Conservation (phyloP, 2,113 vertebrate species). For the Hippocampus mohnikei region DNA sequence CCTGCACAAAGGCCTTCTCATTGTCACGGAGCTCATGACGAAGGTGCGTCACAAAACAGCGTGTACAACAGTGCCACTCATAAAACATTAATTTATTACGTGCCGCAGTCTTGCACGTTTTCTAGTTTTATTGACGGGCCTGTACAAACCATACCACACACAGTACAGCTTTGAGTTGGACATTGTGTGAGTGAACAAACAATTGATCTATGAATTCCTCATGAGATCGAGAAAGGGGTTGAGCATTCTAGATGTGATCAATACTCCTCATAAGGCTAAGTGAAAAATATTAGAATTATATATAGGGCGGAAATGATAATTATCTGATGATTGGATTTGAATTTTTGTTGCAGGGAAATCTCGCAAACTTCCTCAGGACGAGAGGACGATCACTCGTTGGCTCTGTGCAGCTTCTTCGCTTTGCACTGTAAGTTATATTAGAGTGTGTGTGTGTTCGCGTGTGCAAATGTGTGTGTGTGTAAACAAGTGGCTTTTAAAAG, state of each 20-base stretch:
- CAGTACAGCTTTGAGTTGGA: no score
- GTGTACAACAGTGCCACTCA: not conserved
- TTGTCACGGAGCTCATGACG: conserved; percentile 90
- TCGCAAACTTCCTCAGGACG: conserved; percentile 85
- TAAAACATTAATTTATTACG: not conserved
- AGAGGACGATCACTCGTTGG: conserved; percentile 76
- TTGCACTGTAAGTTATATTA: conserved; percentile 78
- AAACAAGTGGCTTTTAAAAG: not conserved
- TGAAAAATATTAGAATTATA: no score
- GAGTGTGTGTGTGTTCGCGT: no score
- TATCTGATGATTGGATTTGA: not conserved
- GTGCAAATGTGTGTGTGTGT: not conserved
- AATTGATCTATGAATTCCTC: no score
- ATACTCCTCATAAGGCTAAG: not conserved
- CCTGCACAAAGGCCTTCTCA: conserved; percentile 84
- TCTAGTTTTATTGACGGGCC: no score
- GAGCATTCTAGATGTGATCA: no score
- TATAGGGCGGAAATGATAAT: not conserved
- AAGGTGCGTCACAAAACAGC: conserved; percentile 71
- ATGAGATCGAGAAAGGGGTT: no score
- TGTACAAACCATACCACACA: no score
- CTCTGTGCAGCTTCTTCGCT: conserved; percentile 75
- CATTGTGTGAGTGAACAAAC: no score
- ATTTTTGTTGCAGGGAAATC: conserved; percentile 77
- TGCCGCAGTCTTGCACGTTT: no score